Base-by-base conservation (phyloP, 2,888 invertebrate genomes). In the Sicus ferrugineus region DNA sequence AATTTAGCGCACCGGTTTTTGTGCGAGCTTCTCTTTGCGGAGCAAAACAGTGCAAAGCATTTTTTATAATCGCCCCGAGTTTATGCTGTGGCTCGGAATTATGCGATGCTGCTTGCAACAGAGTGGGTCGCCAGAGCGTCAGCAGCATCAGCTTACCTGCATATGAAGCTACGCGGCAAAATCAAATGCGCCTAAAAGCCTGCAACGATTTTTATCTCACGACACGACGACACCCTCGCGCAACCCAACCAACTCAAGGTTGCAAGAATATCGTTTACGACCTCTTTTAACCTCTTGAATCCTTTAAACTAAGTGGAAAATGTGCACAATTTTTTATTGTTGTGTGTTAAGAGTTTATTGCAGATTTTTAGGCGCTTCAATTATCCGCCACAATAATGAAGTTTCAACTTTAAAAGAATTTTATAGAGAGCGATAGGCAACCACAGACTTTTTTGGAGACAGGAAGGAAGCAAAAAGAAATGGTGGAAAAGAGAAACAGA, bases 1-100 rank as follows among this genome's bases (percentile, higher is more conserved):
- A 66, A 65, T 65, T 46, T 38, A 42, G 23, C 42, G 38, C 56
- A 26, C 7, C 52, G 64, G 19, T 65, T 65, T 50, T 16, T 50
- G 63, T 63, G n/a, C n/a, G 30, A 28, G 52, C 52, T 50, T 3
- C 31, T 19, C 48, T 31, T 14, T 14, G 42, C 11, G 21, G 21
- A 34, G 9, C 6, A 14, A 31, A 64, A 28, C 50, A 52, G 11
- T 34, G 52, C 9, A n/a, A n/a, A n/a, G n/a, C 21, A 48, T 48
- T 30, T 30, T n/a, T 9, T 28, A 48, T 50, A 30, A 11, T 26
- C 50, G 28, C 11, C 38, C 14, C 9, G 28, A 7, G 21, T 38
- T 38, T 59, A 9, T 23, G 59, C 21, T 38, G 59, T 42, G 14
- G 21, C 7, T n/a, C 30, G 30, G 31, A 58, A 30, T n/a, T 58